Evolutionary conservation across 2,888 invertebrate species (phyloP), one percentile per base, ranked within the genome.

Genomic region (Elysia crispata): DNA sequence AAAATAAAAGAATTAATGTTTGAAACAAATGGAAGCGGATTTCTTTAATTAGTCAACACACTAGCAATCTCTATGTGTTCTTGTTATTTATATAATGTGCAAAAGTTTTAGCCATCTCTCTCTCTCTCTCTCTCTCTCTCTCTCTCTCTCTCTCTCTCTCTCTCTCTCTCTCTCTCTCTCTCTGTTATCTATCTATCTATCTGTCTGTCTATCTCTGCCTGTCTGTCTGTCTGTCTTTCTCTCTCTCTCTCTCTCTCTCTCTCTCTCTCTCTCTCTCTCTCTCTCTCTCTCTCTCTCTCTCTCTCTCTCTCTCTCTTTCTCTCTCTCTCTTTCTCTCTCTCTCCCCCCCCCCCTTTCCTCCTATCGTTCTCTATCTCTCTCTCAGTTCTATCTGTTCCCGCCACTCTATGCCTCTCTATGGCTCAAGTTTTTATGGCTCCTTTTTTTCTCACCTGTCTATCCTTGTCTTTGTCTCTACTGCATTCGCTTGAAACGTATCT

Each of bases 201-300:
- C 72, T 50, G 25, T 72, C 72, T 72, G 41, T 72, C 50, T 72
- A 25, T 49, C 41, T 72, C 41, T 72, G 25, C 23, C 72, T 72
- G 49, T 41, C 41, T 72, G 25, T 49, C 72, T 72, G 25, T 72
- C 49, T 72, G 25, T 72, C 50, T 72, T 13, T 74, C 54, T 74
- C 18, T 74, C 54, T 74, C 18, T 74, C 60, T 74, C 18, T 70
- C 70, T 70, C 33, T 70, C 70, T 70, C 33, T 70, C 70, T 70
- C 33, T 70, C 70, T 70, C 33, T 70, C 70, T 31, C 33, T 70
- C 70, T 31, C 33, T 70, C 70, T 31, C 15, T 70, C 70, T 31
- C 15, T 70, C 70, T 60, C 5, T 60, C 60, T 60, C 5, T 60
- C 60, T 60, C 5, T 60, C 60, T 60, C 5, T 60, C 60, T 60